These are phyloP conservation scores for Megalonaias nervosa DNA, from an alignment of 1,140 invertebrate genomes.

Conservation along the genomic window DNA sequence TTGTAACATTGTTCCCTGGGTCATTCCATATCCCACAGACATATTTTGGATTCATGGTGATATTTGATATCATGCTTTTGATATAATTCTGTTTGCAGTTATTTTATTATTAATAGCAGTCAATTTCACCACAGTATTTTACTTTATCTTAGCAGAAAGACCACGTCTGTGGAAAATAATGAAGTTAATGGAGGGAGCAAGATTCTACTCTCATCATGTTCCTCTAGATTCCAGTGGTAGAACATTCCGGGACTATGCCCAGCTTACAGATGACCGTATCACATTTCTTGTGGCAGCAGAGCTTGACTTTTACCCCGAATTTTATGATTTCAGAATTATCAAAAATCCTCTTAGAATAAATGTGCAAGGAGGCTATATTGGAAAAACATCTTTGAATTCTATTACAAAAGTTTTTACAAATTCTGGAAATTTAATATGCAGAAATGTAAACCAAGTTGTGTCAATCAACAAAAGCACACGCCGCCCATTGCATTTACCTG, in stretches of 20 bases:
- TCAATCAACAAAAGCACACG: constrained; percentile 39
- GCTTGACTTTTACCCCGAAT: constrained; percentile 11
- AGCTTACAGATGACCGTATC: constrained; percentile 39
- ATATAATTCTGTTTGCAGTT: too few relatives aligned
- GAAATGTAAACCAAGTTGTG: constrained; percentile 45
- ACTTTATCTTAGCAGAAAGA: too few relatives aligned
- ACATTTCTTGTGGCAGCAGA: constrained; percentile 41
- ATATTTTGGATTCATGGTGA: too few relatives aligned
- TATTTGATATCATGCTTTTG: too few relatives aligned
- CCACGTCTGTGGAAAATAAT: constrained; percentile 42
- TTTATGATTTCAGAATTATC: constrained; percentile 23
- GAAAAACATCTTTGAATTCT: constrained; percentile 42
- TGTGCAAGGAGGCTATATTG: constrained; percentile 36
- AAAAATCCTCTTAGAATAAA: constrained; percentile 27
- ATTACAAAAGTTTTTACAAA: constrained; percentile 20
- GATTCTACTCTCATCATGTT: constrained; percentile 41
- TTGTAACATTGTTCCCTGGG: too few relatives aligned
- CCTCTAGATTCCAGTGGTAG: constrained; percentile 36
- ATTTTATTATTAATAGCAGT: too few relatives aligned
- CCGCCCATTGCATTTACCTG: constrained; percentile 41
- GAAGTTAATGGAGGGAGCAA: constrained; percentile 32
- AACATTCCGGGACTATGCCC: constrained; percentile 45
- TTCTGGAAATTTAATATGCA: constrained; percentile 19
- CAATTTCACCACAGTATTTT: too few relatives aligned
- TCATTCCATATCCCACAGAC: too few relatives aligned